Percentiles rank a stretch among this genome's conserved stretches.
phyloP scores from a whole-genome alignment of 2,797 vertebrate genomes.

The Chrysocyon brachyurus region DNA sequence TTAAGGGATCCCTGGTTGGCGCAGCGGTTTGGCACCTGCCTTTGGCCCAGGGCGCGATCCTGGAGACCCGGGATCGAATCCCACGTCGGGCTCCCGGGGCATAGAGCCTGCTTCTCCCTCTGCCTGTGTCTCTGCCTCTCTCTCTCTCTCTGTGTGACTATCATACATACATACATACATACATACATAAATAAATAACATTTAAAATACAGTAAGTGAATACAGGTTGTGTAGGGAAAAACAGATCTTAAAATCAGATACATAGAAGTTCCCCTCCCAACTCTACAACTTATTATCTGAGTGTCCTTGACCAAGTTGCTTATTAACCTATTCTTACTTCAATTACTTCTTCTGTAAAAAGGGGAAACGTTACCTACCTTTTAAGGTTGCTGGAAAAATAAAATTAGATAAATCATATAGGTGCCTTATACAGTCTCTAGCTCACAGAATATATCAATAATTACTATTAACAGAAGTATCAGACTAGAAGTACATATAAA shows the following conservation, averaged over 20 bases:
- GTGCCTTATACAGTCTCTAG: not conserved
- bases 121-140: too few relatives aligned
- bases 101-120: too few relatives aligned
- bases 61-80: too few relatives aligned
- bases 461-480: conserved; percentile 11
- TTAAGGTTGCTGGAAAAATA: conserved; percentile 24
- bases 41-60: too few relatives aligned
- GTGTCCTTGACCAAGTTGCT: not conserved
- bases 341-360: conserved; percentile 15
- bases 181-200: too few relatives aligned
- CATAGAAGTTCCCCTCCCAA: not conserved
- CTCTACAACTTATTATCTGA: conserved; percentile 17
- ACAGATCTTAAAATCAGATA: not conserved
- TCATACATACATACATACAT: too few relatives aligned
- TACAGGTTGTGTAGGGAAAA: not conserved
- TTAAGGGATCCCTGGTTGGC: not conserved
- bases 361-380: conserved; percentile 19
- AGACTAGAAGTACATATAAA: not conserved
- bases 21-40: too few relatives aligned
- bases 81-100: too few relatives aligned
- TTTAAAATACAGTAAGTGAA: not conserved
- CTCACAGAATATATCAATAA: not conserved
- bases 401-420: conserved; percentile 57
- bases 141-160: too few relatives aligned
- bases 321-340: conserved; percentile 28